These are phyloP conservation scores for Mythimna albipuncta DNA, from an alignment of 2,888 invertebrate genomes.

Conservation along the genomic window DNA sequence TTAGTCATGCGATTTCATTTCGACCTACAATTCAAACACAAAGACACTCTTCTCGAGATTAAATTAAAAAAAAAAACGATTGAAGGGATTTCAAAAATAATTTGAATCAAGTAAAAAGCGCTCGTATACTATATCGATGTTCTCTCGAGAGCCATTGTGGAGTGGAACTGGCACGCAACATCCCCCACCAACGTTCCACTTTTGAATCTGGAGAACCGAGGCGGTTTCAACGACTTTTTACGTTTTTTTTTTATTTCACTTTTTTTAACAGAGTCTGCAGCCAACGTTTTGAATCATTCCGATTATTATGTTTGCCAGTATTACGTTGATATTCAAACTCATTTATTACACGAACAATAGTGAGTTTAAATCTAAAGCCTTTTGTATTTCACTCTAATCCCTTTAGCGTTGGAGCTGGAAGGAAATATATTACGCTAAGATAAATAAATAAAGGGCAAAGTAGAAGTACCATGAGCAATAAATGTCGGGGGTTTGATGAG, in stretches of 20 bases:
- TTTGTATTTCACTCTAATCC: constrained; percentile 33
- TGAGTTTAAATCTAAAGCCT: constrained; percentile 30
- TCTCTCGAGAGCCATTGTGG: constrained; percentile 70
- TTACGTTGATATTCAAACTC: constrained; percentile 39
- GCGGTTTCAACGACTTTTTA: constrained; percentile 64
- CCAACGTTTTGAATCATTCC: constrained; percentile 56
- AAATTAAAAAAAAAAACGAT: constrained; percentile 50
- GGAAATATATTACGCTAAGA: constrained; percentile 29
- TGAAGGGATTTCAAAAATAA: constrained; percentile 48
- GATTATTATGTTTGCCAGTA: constrained; percentile 59
- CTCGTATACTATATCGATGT: constrained; percentile 62
- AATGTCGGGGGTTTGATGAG: constrained; percentile 51
- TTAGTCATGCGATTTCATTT: constrained; percentile 25
- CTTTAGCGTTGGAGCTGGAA: constrained; percentile 19
- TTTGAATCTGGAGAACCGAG: constrained; percentile 70
- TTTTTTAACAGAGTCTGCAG: constrained; percentile 58
- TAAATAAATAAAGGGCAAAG: constrained; percentile 38
- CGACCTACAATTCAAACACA: constrained; percentile 23
- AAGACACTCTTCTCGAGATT: constrained; percentile 15
- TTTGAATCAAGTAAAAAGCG: constrained; percentile 53
- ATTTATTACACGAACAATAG: constrained; percentile 45
- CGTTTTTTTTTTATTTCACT: constrained; percentile 61
- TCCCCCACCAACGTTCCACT: constrained; percentile 67
- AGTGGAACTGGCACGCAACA: constrained; percentile 74
- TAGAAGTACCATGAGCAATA: constrained; percentile 50